Percentiles rank a stretch among this genome's conserved stretches.
phyloP scores from a whole-genome alignment of 2,888 invertebrate species.

The Cantharis flavilabris region DNA sequence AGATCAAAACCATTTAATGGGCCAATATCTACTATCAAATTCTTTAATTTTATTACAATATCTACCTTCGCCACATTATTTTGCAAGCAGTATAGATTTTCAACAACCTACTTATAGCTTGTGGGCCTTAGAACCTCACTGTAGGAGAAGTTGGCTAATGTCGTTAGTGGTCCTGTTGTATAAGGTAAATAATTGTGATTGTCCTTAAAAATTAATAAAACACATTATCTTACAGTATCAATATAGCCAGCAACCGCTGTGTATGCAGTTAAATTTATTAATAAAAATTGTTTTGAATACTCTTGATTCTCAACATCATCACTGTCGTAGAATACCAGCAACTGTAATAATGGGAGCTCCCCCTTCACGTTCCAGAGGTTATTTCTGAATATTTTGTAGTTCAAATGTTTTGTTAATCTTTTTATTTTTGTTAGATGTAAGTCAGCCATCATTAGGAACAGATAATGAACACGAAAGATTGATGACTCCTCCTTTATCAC shows the following conservation, averaged over 20 bases:
- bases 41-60: slow-evolving; percentile 81
- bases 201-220: not conserved
- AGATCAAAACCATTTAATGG: slow-evolving; percentile 95
- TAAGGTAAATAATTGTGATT: slow-evolving; percentile 67
- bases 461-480: slow-evolving; percentile 64
- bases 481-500: slow-evolving; percentile 65
- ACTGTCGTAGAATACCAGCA: slow-evolving; percentile 83
- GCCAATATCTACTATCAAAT: slow-evolving; percentile 84
- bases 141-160: slow-evolving; percentile 90
- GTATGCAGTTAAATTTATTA: slow-evolving; percentile 75
- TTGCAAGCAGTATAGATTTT: slow-evolving; percentile 59
- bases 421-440: slow-evolving; percentile 62
- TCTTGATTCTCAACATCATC: slow-evolving; percentile 88
- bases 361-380: slow-evolving; percentile 69
- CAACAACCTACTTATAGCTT: slow-evolving; percentile 81
- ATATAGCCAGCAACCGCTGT: slow-evolving; percentile 72
- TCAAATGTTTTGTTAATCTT: not conserved
- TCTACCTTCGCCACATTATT: slow-evolving; percentile 76
- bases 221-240: slow-evolving; percentile 64
- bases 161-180: slow-evolving; percentile 91
- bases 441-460: slow-evolving; percentile 75
- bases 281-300: slow-evolving; percentile 91
- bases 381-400: slow-evolving; percentile 1
- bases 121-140: slow-evolving; percentile 85
- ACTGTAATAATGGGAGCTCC: slow-evolving; percentile 77